These are phyloP conservation scores for Xiphophorus couchianus DNA, from an alignment of 2,113 vertebrate genomes.

Conservation along the genomic window DNA sequence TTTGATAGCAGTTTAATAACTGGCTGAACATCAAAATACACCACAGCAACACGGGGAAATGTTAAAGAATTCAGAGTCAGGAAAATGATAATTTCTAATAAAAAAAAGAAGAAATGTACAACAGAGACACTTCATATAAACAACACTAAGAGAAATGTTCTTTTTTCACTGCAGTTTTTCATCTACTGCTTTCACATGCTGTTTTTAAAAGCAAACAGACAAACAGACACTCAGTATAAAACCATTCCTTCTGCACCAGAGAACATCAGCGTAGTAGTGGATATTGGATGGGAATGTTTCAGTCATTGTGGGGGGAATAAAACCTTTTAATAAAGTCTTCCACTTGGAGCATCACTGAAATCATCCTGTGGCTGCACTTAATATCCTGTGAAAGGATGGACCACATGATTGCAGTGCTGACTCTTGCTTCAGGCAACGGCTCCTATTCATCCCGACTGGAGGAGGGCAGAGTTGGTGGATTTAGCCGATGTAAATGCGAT, in stretches of 20 bases:
- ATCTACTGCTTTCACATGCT: constrained; percentile 1
- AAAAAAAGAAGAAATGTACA: constrained; percentile 34
- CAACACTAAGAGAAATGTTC: constrained; percentile 36
- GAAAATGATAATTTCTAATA: constrained; percentile 22
- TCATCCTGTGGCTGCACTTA: constrained; percentile 8
- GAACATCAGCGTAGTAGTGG: constrained; percentile 13
- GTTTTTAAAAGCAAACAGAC: constrained; percentile 6
- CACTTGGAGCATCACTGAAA: constrained; percentile 30
- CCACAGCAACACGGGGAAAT: constrained; percentile 32
- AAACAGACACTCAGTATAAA: constrained; percentile 4
- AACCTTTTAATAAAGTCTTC: constrained; percentile 16
- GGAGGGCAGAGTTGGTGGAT: neutral
- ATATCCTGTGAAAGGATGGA: constrained; percentile 15
- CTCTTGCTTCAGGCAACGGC: constrained; percentile 26
- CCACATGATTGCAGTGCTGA: constrained; percentile 14
- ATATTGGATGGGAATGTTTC: constrained; percentile 25
- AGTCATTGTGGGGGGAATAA: constrained; percentile 27
- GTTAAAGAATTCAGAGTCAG: constrained; percentile 10
- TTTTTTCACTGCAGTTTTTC: constrained; percentile 24
- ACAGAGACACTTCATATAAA: constrained; percentile 28
- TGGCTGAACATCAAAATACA: constrained; percentile 55
- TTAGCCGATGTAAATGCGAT: constrained; percentile 95
- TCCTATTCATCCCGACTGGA: neutral
- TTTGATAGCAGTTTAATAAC: constrained; percentile 74
- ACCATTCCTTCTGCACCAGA: constrained; percentile 12